A percentile compares a stretch with the other conserved stretches of the same genome.
Conservation (phyloP, 2,888 invertebrate genomes). For the Leptura quadrifasciata region DNA sequence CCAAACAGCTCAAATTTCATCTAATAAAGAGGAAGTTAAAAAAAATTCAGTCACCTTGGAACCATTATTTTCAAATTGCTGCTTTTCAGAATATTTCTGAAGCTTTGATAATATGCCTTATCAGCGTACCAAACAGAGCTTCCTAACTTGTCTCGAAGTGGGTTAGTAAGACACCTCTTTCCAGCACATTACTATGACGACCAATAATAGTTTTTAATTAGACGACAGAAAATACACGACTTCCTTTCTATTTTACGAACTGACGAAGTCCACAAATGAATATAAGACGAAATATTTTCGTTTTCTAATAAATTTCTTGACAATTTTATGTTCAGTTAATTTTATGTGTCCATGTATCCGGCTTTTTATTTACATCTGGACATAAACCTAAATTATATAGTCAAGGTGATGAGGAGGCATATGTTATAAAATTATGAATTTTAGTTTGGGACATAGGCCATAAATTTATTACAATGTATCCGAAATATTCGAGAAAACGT, state of each 20-base stretch:
- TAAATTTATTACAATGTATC: conserved; percentile 34
- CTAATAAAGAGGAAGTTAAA: too few species aligned
- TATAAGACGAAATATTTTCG: conserved; percentile 30
- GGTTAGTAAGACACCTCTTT: too few species aligned
- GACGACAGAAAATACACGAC: neutral
- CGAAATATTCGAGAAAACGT: conserved; percentile 28
- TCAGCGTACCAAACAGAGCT: too few species aligned
- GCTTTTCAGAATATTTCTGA: too few species aligned
- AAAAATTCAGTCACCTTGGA: too few species aligned
- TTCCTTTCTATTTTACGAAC: conserved; percentile 2
- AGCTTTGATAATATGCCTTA: too few species aligned
- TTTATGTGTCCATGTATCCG: conserved; percentile 59
- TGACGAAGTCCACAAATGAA: conserved; percentile 11
- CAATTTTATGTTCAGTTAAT: conserved; percentile 48
- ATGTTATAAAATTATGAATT: conserved; percentile 50
- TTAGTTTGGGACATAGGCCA: conserved; percentile 16
- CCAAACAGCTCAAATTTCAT: too few species aligned
- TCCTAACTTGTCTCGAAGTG: too few species aligned
- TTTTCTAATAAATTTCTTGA: conserved; percentile 45
- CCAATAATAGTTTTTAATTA: neutral
- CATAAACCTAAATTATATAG: conserved; percentile 60
- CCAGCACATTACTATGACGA: too few species aligned
- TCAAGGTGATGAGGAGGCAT: conserved; percentile 61
- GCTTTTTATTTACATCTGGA: conserved; percentile 60
- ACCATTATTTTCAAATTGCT: too few species aligned